Conservation (phyloP, 2,797 vertebrate species). For the Mionectes olivaceus region DNA sequence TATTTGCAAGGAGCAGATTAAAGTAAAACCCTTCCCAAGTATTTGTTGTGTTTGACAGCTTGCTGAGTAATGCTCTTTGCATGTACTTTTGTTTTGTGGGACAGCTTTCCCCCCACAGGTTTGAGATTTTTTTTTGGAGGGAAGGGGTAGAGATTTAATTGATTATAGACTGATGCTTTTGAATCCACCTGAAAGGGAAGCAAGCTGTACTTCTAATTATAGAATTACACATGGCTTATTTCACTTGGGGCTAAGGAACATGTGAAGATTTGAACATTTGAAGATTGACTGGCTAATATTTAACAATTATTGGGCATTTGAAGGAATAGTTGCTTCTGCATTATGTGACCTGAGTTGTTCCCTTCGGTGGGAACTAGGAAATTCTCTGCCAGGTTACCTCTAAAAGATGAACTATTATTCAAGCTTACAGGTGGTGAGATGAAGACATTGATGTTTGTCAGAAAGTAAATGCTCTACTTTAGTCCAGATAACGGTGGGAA, state of each 20-base stretch:
- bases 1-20: background rate
- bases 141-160: background rate
- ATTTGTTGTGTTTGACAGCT: background rate
- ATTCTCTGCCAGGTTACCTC: background rate
- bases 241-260: background rate
- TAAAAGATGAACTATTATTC: background rate
- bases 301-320: background rate
- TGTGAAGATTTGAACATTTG: background rate
- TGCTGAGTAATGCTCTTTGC: background rate
- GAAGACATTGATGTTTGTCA: background rate
- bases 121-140: background rate
- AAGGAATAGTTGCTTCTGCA: background rate
- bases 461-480: background rate
- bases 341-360: background rate
- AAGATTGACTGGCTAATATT: conserved; percentile 2
- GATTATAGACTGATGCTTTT: background rate
- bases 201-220: background rate
- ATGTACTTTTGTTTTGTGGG: background rate
- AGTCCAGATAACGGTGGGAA: background rate
- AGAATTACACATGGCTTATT: background rate
- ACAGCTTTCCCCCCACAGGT: background rate
- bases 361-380: background rate
- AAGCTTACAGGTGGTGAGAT: background rate
- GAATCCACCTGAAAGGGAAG: background rate
- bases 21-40: background rate